Base-by-base conservation (phyloP, 2,113 vertebrate species). In the Coptodon bakossiorum region DNA sequence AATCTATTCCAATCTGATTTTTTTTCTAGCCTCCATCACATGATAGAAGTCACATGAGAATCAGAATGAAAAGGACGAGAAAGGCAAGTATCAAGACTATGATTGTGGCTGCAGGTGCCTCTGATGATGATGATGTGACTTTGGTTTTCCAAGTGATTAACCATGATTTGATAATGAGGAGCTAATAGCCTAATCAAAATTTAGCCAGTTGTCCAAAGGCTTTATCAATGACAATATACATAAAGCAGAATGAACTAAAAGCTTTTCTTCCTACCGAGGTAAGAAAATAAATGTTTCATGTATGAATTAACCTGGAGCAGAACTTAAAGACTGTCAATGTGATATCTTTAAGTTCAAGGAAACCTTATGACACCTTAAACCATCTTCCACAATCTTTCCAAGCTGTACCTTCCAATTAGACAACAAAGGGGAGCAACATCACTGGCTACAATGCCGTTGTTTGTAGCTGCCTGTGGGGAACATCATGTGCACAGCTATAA, bases 211-310 rank as follows among this genome's bases (percentile, higher is more conserved):
- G n/a, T 71, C 36, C 5, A 16, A 43, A 43, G 22, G 5, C 22
- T 27, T 45, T 43, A 45, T 73, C 22, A 24, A 45, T 27, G 38
- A 45, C 38, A 1, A 73, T 45, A 43, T 17, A 0, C 38, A 1
- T 71, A 4, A 1, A 45, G 22, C n/a, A 73, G 38, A 43, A 43
- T 24, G 1, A 16, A 24, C 13, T 24, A 43, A 24, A 3, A 71
- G 7, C 12, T 9, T 71, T 14, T 43, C 38, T 43, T 9, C 66
- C 13, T 9, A 43, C 12, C 1, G 0, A 43, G 2, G 7, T 71
- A 24, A 71, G n/a, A 43, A 71, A 68, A 38, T 10, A 66, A 3
- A 66, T 14, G 19, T 13, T 24, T 14, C 0, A 68, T 2, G n/a
- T 68, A 40, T 71, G 63, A 40, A 71, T 71, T 40, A 16, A 71